Base-by-base conservation (phyloP, 64 coral and sea anemone species). In the Stichodactyla mertensii region DNA sequence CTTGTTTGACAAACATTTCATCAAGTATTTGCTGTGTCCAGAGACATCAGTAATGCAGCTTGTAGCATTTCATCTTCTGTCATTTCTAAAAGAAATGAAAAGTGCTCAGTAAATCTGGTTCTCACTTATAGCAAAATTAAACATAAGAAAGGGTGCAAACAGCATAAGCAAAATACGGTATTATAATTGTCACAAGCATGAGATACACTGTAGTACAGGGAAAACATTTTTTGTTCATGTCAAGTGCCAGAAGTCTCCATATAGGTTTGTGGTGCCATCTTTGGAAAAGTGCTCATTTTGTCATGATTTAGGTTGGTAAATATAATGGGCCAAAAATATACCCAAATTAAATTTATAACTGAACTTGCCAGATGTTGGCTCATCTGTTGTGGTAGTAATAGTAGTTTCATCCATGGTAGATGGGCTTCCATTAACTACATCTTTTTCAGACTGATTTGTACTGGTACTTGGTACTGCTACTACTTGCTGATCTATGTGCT, bases 51-150 rank as follows among this genome's bases (percentile, higher is more conserved):
- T 53, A 96, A 71, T 52, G 94, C 94, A 59, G 86, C 74, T 89
- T 96, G 91, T 85, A 96, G 86, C 85, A 96, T 88, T 90, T 96
- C 94, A 78, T 96, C 94, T 55, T 96, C 94, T 52, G 91, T 88
- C 86, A 93, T 93, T 62, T 96, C 94, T 96, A 85, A 77, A 82
- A 88, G 9, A 83, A 55, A 71, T 7, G 16, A 62, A 87, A 19
- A 82, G 3, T 22, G 22, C 19, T 66, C 15, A 77, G 19, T 14
- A 45, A 45, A 45, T 45, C 36, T 45, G 36, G 36, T 45, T 45
- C 3, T 45, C 36, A 45, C 36, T 45, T n/a, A n/a, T n/a, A 45
- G 36, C 36, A 45, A 45, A 45, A 45, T 45, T 45, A 45, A 45
- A 2, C 36, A 45, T 45, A 45, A 45, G 36, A 45, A 45, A 45